A percentile compares a stretch with the other conserved stretches of the same genome.
These are phyloP conservation scores for Carcharodon carcharias DNA, from an alignment of 2,797 vertebrate genomes.

Conservation along the genomic window DNA sequence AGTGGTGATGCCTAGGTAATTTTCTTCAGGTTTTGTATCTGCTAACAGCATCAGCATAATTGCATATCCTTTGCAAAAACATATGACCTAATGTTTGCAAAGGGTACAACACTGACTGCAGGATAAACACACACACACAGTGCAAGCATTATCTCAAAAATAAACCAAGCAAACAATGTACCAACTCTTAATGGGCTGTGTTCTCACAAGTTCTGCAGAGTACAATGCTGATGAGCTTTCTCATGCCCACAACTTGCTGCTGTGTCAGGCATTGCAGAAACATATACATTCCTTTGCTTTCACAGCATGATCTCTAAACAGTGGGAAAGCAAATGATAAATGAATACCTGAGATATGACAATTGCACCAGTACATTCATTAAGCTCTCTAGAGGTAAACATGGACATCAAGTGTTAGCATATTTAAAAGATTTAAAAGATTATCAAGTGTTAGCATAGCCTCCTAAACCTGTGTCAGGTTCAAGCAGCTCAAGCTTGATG, in stretches of 20 bases:
- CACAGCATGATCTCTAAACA: constrained; percentile 11
- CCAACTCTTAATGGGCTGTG: not conserved
- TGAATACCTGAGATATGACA: constrained; percentile 36
- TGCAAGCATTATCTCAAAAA: not conserved
- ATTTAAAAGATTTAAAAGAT: too few species aligned
- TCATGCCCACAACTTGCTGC: constrained; percentile 40
- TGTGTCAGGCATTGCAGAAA: constrained; percentile 18
- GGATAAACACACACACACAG: not conserved
- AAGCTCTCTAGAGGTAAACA: constrained; percentile 26
- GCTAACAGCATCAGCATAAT: not conserved
- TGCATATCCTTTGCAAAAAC: not conserved
- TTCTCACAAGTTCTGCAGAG: constrained; percentile 24
- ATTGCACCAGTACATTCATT: not conserved
- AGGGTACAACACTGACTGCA: not conserved
- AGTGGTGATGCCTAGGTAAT: not conserved
- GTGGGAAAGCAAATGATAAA: constrained; percentile 39
- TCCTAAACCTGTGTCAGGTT: not conserved
- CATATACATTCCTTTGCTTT: constrained; percentile 43
- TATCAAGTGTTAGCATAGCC: constrained; percentile 8
- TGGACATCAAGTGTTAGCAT: constrained; percentile 37
- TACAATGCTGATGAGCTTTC: constrained; percentile 31
- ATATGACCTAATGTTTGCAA: not conserved
- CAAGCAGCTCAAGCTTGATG: constrained; percentile 18
- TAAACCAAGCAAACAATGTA: not conserved
- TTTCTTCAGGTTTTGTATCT: not conserved